A percentile compares a stretch with the other conserved stretches of the same genome.
These are phyloP conservation scores for Hololepta plana DNA, from an alignment of 2,888 invertebrate species.

Conservation along the genomic window DNA sequence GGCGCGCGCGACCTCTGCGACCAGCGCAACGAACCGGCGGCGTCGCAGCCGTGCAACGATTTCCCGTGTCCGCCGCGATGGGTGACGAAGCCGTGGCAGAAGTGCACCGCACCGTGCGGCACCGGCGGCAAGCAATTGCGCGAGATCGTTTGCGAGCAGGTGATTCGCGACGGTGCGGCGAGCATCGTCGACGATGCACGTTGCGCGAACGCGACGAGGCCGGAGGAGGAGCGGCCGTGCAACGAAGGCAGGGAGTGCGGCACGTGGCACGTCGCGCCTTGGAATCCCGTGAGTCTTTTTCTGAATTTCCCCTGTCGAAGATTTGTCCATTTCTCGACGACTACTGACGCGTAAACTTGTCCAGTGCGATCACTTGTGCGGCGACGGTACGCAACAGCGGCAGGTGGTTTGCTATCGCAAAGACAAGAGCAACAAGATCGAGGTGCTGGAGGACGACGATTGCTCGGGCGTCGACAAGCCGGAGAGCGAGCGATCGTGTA, in stretches of 20 bases:
- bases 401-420: constrained; percentile 64
- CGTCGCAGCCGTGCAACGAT: constrained; percentile 52
- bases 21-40: constrained; percentile 48
- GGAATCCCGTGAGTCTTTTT: constrained; percentile 61
- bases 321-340: too few species aligned
- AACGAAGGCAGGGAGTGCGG: constrained; percentile 66
- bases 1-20: constrained; percentile 69
- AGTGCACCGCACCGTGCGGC: constrained; percentile 71
- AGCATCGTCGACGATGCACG: constrained; percentile 56
- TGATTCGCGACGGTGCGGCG: constrained; percentile 48
- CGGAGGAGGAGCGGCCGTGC: constrained; percentile 49
- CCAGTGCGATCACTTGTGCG: constrained; percentile 82
- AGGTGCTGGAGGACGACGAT: constrained; percentile 44
- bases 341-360: too few species aligned
- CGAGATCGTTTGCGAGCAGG: constrained; percentile 61
- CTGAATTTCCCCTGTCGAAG: constrained; percentile 7
- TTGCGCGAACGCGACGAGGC: constrained; percentile 53
- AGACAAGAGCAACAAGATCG: constrained; percentile 40
- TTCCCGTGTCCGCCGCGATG: constrained; percentile 68
- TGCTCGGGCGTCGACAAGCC: constrained; percentile 52
- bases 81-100: constrained; percentile 60
- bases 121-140: constrained; percentile 51
- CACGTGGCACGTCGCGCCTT: constrained; percentile 71
- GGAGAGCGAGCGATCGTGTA: constrained; percentile 47
- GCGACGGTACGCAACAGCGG: constrained; percentile 66